A percentile compares a stretch with the other conserved stretches of the same genome.
phyloP scores from a whole-genome alignment of 2,888 invertebrate species.

The Terebella lapidaria region DNA sequence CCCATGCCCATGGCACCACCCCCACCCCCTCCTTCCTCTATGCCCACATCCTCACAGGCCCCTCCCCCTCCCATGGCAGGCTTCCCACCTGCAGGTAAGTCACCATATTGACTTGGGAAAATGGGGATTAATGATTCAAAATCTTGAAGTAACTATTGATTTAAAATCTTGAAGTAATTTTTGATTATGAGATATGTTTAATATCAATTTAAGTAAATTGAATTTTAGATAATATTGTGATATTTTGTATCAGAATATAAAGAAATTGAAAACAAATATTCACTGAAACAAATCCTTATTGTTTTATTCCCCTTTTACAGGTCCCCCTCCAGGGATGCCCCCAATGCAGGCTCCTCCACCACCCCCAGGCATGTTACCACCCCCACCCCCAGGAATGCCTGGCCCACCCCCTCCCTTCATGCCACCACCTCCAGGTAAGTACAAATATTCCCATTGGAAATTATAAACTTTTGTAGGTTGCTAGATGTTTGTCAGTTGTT shows the following conservation, averaged over 20 bases:
- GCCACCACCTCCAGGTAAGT: conserved; percentile 8
- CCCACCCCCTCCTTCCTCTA: conserved; percentile 61
- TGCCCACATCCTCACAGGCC: conserved; percentile 60
- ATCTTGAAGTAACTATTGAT: too few species aligned
- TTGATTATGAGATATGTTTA: too few species aligned
- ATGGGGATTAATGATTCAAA: background rate
- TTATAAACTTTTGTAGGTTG: background rate
- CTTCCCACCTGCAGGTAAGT: conserved; percentile 22
- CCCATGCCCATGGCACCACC: conserved; percentile 64
- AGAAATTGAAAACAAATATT: too few species aligned
- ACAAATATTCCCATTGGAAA: background rate
- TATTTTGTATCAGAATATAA: too few species aligned
- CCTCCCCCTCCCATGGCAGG: conserved; percentile 6
- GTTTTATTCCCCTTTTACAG: conserved; percentile 8
- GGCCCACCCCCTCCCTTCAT: conserved; percentile 13
- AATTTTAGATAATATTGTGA: too few species aligned
- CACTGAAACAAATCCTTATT: too few species aligned
- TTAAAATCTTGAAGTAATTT: too few species aligned
- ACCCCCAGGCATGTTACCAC: conserved; percentile 15
- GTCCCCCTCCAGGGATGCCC: conserved; percentile 9
- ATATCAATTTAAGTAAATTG: too few species aligned
- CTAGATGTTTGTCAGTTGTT: background rate
- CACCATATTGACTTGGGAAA: background rate
- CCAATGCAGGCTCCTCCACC: conserved; percentile 3
- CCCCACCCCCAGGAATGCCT: conserved; percentile 9